These are phyloP conservation scores for Caenorhabditis wallacei DNA, from an alignment of 2,888 invertebrate genomes.

Conservation along the genomic window DNA sequence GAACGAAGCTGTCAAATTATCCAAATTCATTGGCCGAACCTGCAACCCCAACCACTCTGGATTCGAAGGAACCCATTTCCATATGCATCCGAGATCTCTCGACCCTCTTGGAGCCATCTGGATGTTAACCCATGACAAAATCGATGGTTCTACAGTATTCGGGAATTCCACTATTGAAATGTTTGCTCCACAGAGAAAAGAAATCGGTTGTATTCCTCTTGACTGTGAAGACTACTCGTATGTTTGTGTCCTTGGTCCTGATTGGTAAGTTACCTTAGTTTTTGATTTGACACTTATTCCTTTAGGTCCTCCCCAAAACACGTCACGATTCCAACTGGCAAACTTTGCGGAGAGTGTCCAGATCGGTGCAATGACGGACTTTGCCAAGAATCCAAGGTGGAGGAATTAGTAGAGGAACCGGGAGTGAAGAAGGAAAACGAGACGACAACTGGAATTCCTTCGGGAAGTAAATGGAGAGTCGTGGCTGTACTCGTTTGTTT, in stretches of 20 bases:
- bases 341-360: slow-evolving; percentile 23
- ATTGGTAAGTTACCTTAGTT: neutral
- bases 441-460: neutral
- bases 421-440: neutral
- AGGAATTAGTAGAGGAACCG: neutral
- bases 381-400: neutral
- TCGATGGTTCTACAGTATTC: neutral
- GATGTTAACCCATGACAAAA: neutral
- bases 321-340: neutral
- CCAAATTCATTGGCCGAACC: neutral
- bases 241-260: slow-evolving; percentile 17
- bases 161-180: slow-evolving; percentile 5
- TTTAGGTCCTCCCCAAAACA: neutral
- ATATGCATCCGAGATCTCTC: slow-evolving; percentile 25
- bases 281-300: neutral
- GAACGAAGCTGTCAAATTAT: neutral
- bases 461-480: slow-evolving; percentile 1
- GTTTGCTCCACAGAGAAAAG: slow-evolving; percentile 11
- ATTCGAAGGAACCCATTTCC: slow-evolving; percentile 6
- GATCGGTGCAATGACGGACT: slow-evolving; percentile 28
- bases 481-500: slow-evolving; percentile 11
- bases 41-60: neutral
- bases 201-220: slow-evolving; percentile 31
- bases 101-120: slow-evolving; percentile 2
- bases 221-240: slow-evolving; percentile 29